Conservation (phyloP, 1,140 invertebrate genomes). For the Acromyrmex echinatior region DNA sequence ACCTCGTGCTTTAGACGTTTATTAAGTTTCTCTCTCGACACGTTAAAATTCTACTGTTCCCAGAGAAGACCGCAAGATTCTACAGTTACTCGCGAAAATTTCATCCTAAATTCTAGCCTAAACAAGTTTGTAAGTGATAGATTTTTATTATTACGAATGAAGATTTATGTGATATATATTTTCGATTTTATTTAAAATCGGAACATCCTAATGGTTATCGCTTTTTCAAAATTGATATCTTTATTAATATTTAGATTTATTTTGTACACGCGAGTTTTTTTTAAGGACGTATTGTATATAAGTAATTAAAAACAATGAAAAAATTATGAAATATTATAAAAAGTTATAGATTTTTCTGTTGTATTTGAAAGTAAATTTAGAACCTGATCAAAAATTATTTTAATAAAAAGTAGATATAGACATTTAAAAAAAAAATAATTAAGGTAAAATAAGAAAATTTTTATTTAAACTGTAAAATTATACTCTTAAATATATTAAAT, state of each 20-base stretch:
- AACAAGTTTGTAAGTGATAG: background rate
- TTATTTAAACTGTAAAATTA: too few species aligned
- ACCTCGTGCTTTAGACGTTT: conserved; percentile 16
- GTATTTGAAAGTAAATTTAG: too few species aligned
- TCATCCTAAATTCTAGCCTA: background rate
- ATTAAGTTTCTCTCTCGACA: conserved; percentile 15
- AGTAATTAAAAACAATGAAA: too few species aligned
- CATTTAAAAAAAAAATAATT: too few species aligned
- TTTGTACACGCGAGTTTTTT: background rate
- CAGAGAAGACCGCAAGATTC: background rate
- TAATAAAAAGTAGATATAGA: too few species aligned
- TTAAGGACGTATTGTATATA: too few species aligned
- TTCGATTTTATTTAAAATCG: background rate
- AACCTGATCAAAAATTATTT: too few species aligned
- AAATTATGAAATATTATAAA: too few species aligned
- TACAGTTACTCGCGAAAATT: background rate
- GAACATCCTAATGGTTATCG: background rate
- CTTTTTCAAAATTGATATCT: background rate
- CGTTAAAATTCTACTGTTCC: conserved; percentile 23
- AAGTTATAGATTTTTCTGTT: too few species aligned
- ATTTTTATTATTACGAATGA: background rate
- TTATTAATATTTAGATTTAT: background rate
- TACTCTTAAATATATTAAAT: too few species aligned
- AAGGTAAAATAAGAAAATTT: too few species aligned
- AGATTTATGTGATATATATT: background rate